A percentile compares a stretch with the other conserved stretches of the same genome.
Evolutionary conservation across 2,113 vertebrate genomes (phyloP).

Genomic region (Takifugu flavidus): DNA sequence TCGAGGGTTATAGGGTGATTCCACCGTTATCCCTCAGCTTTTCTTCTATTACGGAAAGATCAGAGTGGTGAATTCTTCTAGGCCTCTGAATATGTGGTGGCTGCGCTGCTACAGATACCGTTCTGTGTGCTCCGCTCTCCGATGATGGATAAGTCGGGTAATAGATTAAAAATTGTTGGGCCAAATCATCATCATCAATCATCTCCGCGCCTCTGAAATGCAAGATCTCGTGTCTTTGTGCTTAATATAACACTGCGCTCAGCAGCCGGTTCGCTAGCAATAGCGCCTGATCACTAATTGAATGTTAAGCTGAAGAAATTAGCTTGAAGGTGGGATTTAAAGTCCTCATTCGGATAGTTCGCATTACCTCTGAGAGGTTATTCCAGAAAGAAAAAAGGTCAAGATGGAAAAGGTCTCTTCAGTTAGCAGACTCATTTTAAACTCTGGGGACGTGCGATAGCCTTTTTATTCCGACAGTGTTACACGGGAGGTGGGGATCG

Average conservation of each 20-base stretch:
- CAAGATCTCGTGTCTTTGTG: neutral
- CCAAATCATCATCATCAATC: slow-evolving; percentile 34
- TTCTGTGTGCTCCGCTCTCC: neutral
- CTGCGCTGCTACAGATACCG: slow-evolving; percentile 8
- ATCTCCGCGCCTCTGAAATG: slow-evolving; percentile 11
- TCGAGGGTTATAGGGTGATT: slow-evolving; percentile 48
- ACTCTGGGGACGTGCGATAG: too few species aligned
- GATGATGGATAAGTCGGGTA: slow-evolving; percentile 32
- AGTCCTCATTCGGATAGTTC: neutral
- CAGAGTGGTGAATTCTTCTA: slow-evolving; percentile 45
- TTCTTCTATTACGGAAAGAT: slow-evolving; percentile 53
- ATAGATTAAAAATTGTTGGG: slow-evolving; percentile 50
- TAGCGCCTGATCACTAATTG: neutral
- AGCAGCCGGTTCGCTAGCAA: neutral
- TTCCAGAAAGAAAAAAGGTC: neutral
- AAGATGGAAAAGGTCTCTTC: neutral
- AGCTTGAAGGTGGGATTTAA: neutral
- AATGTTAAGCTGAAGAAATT: neutral
- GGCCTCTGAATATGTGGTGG: slow-evolving; percentile 30
- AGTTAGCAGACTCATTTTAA: neutral
- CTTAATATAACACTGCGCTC: neutral
- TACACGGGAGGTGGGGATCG: neutral
- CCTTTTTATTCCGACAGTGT: neutral
- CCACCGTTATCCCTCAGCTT: slow-evolving; percentile 48
- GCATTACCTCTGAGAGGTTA: neutral